A percentile compares a stretch with the other conserved stretches of the same genome.
Evolutionary conservation across 2,797 vertebrate species (phyloP).

Genomic region (Adelosebastes latens): DNA sequence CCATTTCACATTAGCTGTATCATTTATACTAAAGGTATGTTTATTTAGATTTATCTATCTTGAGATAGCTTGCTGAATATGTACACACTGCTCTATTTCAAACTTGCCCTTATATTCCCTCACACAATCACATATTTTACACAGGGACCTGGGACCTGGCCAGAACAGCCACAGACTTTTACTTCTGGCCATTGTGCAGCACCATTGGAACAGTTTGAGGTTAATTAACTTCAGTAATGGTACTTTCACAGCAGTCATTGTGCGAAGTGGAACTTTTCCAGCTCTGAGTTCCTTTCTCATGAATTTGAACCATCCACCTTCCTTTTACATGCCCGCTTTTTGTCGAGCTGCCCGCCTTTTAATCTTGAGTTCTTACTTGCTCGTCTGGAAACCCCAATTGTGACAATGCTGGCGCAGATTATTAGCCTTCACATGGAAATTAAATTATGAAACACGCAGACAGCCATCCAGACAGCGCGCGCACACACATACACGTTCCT

Average conservation of each 20-base stretch:
- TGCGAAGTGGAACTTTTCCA: constrained; percentile 34
- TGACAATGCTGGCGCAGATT: constrained; percentile 8
- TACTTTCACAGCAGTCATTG: constrained; percentile 31
- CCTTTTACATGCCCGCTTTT: neutral
- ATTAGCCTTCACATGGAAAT: constrained; percentile 17
- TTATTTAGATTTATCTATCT: neutral
- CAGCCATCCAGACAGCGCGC: neutral
- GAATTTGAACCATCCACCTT: constrained; percentile 25
- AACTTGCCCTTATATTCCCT: neutral
- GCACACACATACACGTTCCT: neutral
- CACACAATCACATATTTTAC: neutral
- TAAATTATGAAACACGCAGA: constrained; percentile 1
- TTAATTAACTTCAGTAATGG: constrained; percentile 51
- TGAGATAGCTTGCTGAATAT: neutral
- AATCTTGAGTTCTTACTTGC: neutral
- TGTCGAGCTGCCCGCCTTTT: neutral
- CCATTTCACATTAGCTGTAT: neutral
- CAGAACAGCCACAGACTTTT: neutral
- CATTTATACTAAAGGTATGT: neutral
- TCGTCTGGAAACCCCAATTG: constrained; percentile 16
- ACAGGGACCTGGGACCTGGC: constrained; percentile 2
- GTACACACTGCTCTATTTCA: neutral
- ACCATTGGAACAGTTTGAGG: constrained; percentile 24
- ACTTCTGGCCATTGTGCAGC: constrained; percentile 22
- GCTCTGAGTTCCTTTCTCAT: constrained; percentile 13